These are phyloP conservation scores for Puffinus mauretanicus DNA, from an alignment of 2,113 vertebrate genomes.

Conservation along the genomic window DNA sequence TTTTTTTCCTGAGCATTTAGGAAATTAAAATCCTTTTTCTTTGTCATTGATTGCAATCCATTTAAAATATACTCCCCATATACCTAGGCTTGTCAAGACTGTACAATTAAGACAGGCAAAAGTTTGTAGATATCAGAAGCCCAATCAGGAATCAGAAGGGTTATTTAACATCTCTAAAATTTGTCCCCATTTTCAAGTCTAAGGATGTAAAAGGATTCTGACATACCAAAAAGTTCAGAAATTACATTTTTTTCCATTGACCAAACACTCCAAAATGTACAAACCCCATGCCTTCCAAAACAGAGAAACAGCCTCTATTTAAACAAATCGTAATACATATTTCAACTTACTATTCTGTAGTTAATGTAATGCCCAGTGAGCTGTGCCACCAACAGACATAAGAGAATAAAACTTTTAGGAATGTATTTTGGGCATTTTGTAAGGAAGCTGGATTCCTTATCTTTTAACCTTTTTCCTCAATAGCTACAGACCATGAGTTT, in stretches of 20 bases:
- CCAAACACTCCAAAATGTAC: constrained; percentile 37
- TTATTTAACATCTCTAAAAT: constrained; percentile 45
- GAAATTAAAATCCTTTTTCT: constrained; percentile 61
- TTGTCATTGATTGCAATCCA: constrained; percentile 17
- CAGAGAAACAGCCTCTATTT: constrained; percentile 33
- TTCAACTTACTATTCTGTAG: constrained; percentile 63
- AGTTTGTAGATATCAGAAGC: constrained; percentile 23
- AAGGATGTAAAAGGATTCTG: constrained; percentile 48
- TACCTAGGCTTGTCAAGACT: constrained; percentile 61
- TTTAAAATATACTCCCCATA: constrained; percentile 62
- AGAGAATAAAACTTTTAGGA: constrained; percentile 69
- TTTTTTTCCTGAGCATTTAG: constrained; percentile 77
- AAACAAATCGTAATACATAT: constrained; percentile 51
- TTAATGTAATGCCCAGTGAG: constrained; percentile 72
- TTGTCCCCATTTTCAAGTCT: constrained; percentile 57
- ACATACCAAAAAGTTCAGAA: constrained; percentile 41
- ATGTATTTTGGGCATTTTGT: constrained; percentile 72
- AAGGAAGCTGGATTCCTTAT: constrained; percentile 61
- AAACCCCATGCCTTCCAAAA: constrained; percentile 60
- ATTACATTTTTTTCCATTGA: constrained; percentile 31
- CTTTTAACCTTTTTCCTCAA: not conserved
- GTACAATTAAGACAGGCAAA: constrained; percentile 56
- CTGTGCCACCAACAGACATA: constrained; percentile 45
- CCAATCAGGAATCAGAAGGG: constrained; percentile 14
- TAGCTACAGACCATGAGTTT: constrained; percentile 88